Percentiles rank a stretch among this genome's conserved stretches.
Conservation (phyloP, 2,113 vertebrate genomes). For the Paratilapia polleni region DNA sequence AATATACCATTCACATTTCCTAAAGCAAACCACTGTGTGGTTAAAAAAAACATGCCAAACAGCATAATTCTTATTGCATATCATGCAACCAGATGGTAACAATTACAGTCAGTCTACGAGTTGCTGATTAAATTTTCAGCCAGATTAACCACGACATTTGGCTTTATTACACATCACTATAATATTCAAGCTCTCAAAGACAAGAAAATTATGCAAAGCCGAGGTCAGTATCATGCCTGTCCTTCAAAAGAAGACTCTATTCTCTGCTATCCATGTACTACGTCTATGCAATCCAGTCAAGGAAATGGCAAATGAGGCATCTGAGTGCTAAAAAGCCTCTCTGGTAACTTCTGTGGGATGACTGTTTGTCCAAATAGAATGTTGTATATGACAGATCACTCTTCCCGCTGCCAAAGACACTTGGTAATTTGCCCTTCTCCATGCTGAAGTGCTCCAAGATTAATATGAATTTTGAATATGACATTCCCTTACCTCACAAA, state of each 20-base stretch:
- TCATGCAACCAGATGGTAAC: slow-evolving; percentile 9
- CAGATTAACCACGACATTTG: slow-evolving; percentile 4
- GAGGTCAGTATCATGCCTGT: background rate
- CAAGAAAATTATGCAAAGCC: background rate
- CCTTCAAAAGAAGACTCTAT: background rate
- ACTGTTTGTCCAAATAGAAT: slow-evolving; percentile 34
- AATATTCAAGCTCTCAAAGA: background rate
- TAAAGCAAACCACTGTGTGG: background rate
- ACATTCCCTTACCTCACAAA: slow-evolving; percentile 25
- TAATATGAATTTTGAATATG: slow-evolving; percentile 28
- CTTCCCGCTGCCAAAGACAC: slow-evolving; percentile 46
- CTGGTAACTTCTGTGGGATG: background rate
- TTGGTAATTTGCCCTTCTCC: slow-evolving; percentile 33
- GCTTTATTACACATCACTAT: background rate
- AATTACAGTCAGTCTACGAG: slow-evolving; percentile 11
- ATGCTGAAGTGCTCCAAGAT: slow-evolving; percentile 22
- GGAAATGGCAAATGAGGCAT: slow-evolving; percentile 2
- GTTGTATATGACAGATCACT: slow-evolving; percentile 29
- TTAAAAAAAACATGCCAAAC: background rate
- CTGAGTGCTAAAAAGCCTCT: slow-evolving; percentile 25
- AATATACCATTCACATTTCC: slow-evolving; percentile 13
- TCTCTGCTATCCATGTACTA: background rate
- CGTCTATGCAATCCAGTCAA: background rate
- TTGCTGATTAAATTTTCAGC: slow-evolving; percentile 7
- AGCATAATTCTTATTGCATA: background rate